Evolutionary conservation across 2,888 invertebrate species (phyloP), one percentile per base, ranked within the genome.

Genomic region (Seira ritae): DNA sequence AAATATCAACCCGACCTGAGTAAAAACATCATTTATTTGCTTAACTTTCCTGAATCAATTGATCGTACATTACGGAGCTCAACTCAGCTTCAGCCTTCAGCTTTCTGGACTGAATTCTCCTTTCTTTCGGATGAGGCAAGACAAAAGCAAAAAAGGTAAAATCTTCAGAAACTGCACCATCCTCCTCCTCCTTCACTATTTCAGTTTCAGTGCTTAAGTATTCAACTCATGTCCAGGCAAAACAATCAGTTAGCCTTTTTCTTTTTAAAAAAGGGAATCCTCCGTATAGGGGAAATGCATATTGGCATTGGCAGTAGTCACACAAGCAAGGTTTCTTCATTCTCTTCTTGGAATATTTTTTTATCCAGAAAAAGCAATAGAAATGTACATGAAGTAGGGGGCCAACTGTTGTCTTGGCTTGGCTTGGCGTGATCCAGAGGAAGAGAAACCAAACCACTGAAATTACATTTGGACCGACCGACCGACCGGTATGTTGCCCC

Each of bases 351-450:
- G 37, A n/a, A 31, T 31, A 31, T 31, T 31, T 31, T 31, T 31
- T 60, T 23, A 31, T 22, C 17, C 6, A 19, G 17, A 15, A 22
- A 17, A 72, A 42, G 62, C 37, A 50, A 75, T 75, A 75, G 20
- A 69, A 69, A 72, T 62, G 65, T 62, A 65, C 42, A 65, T 31
- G 23, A 22, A 60, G 19, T 22, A 50, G 0, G 72, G 42, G 78
- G 84, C 88, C 88, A 88, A 88, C 88, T 88, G 88, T 88, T 88
- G 88, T 88, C 87, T 85, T 80, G 76, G 17, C 23, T 42, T 17
- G 65, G 31, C n/a, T n/a, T 55, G 23, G 37, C 19, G n/a, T n/a
- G n/a, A 37, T 62, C 60, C n/a, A n/a, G n/a, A n/a, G n/a, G n/a
- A n/a, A n/a, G n/a, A n/a, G n/a, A n/a, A n/a, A 22, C 19, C 55